phyloP scores from a whole-genome alignment of 1,140 invertebrate species.

The Limonius californicus region DNA sequence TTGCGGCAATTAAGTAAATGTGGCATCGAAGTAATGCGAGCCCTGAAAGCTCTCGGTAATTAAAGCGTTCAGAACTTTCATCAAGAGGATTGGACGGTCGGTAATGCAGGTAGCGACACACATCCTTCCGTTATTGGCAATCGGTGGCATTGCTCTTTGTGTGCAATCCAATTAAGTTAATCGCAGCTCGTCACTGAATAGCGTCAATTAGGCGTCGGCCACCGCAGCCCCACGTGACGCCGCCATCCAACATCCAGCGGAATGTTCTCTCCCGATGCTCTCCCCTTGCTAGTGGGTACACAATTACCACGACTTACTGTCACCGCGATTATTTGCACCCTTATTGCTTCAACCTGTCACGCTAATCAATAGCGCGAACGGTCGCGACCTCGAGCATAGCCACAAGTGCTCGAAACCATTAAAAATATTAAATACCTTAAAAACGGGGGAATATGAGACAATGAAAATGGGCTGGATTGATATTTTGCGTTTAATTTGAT shows the following conservation, averaged over 20 bases:
- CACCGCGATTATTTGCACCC: neutral
- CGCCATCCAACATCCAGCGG: slow-evolving; percentile 12
- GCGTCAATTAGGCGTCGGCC: slow-evolving; percentile 36
- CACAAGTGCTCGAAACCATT: too few species aligned
- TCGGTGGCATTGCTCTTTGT: slow-evolving; percentile 35
- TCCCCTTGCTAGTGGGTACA: neutral
- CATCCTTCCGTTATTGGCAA: slow-evolving; percentile 33
- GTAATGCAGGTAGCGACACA: slow-evolving; percentile 12
- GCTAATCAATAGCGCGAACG: neutral
- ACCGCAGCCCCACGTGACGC: slow-evolving; percentile 29
- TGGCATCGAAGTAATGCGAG: neutral
- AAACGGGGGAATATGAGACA: too few species aligned
- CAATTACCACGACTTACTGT: neutral
- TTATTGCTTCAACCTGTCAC: neutral
- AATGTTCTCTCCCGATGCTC: neutral
- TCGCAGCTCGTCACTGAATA: slow-evolving; percentile 35
- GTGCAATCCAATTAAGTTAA: slow-evolving; percentile 39
- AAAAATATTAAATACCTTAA: too few species aligned
- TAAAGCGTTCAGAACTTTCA: slow-evolving; percentile 14
- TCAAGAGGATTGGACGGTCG: slow-evolving; percentile 2
- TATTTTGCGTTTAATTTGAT: too few species aligned
- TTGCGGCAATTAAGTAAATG: slow-evolving; percentile 11
- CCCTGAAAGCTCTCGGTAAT: slow-evolving; percentile 6
- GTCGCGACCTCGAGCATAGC: too few species aligned
- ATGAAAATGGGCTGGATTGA: too few species aligned